These are phyloP conservation scores for Actias luna DNA, from an alignment of 2,888 invertebrate species.

Conservation along the genomic window DNA sequence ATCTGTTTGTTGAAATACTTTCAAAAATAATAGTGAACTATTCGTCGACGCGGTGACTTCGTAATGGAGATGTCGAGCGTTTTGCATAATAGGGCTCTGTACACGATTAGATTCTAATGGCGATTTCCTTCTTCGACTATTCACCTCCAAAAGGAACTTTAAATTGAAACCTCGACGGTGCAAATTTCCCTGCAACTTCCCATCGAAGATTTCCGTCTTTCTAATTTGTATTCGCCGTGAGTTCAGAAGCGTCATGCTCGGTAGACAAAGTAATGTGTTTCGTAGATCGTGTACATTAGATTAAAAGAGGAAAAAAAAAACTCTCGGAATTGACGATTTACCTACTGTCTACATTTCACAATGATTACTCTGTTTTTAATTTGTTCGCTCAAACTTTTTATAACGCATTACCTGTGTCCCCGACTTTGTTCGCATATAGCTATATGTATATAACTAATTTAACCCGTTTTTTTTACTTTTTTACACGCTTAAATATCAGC, in stretches of 20 bases:
- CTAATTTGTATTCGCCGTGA: constrained; percentile 66
- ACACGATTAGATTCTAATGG: constrained; percentile 75
- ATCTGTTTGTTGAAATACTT: neutral
- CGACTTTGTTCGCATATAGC: too few species aligned
- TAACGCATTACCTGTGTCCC: too few species aligned
- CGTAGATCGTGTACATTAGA: constrained; percentile 45
- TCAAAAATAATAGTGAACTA: neutral
- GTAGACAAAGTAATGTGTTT: constrained; percentile 66
- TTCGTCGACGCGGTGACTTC: constrained; percentile 32
- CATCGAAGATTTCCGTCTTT: constrained; percentile 39
- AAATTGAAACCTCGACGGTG: constrained; percentile 18
- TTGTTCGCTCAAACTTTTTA: neutral
- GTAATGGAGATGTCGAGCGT: constrained; percentile 55
- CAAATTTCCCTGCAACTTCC: constrained; percentile 22
- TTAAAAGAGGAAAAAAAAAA: constrained; percentile 45
- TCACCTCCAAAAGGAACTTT: neutral
- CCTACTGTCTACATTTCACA: neutral
- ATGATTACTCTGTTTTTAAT: neutral
- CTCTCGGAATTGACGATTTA: constrained; percentile 4
- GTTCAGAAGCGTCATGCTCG: constrained; percentile 62
- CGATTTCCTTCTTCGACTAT: constrained; percentile 28
- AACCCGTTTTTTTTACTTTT: too few species aligned
- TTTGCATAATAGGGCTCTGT: constrained; percentile 73
- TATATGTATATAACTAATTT: too few species aligned
- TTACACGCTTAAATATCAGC: too few species aligned